Conservation (phyloP, 2,113 vertebrate species). For the Thamnophis sirtalis region DNA sequence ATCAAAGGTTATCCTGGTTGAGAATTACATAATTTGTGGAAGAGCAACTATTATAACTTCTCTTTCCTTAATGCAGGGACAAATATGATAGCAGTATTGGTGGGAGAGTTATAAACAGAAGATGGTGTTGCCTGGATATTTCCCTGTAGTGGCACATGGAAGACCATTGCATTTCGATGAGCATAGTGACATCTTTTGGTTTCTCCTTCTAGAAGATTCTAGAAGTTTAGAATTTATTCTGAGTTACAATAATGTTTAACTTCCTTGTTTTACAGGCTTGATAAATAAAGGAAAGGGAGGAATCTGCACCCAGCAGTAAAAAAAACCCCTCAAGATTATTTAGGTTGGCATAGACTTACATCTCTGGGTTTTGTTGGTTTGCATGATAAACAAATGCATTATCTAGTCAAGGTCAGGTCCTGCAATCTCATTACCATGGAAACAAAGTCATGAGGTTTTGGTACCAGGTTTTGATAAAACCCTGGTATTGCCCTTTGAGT, state of each 20-base stretch:
- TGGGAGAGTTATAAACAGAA: background rate
- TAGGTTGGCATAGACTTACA: background rate
- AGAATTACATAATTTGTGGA: background rate
- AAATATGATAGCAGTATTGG: background rate
- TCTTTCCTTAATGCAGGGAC: background rate
- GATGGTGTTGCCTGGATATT: background rate
- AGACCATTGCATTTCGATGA: background rate
- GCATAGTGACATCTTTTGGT: background rate
- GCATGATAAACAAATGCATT: background rate
- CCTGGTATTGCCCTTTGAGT: background rate
- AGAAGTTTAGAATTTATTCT: background rate
- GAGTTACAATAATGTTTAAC: background rate
- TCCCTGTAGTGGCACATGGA: background rate
- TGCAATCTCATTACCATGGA: background rate
- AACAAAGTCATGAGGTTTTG: background rate
- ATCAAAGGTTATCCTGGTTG: background rate
- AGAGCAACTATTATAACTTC: background rate
- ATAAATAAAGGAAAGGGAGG: background rate
- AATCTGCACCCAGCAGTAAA: background rate
- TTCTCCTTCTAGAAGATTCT: background rate
- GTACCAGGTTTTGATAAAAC: background rate
- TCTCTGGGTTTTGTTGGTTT: background rate
- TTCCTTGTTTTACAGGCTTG: background rate
- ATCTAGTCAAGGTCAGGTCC: background rate
- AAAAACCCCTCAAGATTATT: background rate